Evolutionary conservation across 1,140 invertebrate species (phyloP), one percentile per base, ranked within the genome.

Genomic region (Prorops nasuta): DNA sequence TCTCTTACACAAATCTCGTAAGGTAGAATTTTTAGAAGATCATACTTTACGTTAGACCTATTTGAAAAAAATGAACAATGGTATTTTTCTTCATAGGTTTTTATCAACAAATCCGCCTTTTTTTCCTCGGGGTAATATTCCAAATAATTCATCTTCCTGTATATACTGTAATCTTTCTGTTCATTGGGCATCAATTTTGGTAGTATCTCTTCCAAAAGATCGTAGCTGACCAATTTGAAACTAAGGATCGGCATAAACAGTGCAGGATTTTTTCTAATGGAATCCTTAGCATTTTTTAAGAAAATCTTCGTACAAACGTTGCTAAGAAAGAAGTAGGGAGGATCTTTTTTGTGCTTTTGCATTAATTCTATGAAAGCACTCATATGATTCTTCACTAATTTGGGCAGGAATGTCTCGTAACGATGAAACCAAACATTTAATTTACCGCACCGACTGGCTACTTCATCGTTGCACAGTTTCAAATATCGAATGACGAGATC

Each of bases 401-500:
- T 18, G 0, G 44, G 41, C 69, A 28, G 16, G 67, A 54, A 4
- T 31, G 44, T 39, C 0, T 4, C 6, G n/a, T n/a, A n/a, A n/a
- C n/a, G n/a, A n/a, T n/a, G n/a, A n/a, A n/a, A n/a, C n/a, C n/a
- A n/a, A n/a, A n/a, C n/a, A n/a, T n/a, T n/a, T n/a, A n/a, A n/a
- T n/a, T n/a, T n/a, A n/a, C n/a, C n/a, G n/a, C n/a, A n/a, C n/a
- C n/a, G n/a, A n/a, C n/a, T n/a, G n/a, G n/a, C n/a, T n/a, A n/a
- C n/a, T n/a, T n/a, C n/a, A n/a, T n/a, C n/a, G n/a, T n/a, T 45
- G 1, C 43, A 47, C 3, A 70, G 19, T 28, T 56, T 68, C 3
- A 72, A 28, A 48, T 69, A 74, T 1, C 55, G 47, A 3, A 72
- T 64, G 0, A 65, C 38, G 0, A 71, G n/a, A 16, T 66, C 17